These are phyloP conservation scores for Ischnura elegans DNA, from an alignment of 2,888 invertebrate genomes.

Conservation along the genomic window DNA sequence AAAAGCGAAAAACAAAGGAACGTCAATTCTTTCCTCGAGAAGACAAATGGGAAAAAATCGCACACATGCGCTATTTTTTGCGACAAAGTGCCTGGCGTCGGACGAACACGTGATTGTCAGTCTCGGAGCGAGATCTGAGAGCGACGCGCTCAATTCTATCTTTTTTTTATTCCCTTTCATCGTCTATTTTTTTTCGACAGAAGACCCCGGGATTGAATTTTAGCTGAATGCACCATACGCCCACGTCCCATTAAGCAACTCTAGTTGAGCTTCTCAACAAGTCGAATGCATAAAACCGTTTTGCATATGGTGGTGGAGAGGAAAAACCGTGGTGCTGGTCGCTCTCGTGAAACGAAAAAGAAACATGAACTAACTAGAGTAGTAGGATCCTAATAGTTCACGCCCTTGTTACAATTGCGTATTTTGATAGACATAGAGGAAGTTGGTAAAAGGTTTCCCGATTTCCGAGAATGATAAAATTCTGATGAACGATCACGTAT, in stretches of 20 bases:
- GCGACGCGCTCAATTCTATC: neutral
- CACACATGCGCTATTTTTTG: neutral
- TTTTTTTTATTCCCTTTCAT: neutral
- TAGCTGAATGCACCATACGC: neutral
- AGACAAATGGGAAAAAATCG: constrained; percentile 18
- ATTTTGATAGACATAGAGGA: too few relatives aligned
- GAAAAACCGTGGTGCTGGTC: neutral
- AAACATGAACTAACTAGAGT: too few relatives aligned
- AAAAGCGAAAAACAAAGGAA: neutral
- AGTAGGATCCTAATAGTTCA: too few relatives aligned
- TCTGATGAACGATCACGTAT: too few relatives aligned
- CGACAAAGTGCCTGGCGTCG: constrained; percentile 15
- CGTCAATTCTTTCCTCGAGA: neutral
- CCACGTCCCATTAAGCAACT: neutral
- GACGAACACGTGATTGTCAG: neutral
- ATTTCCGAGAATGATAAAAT: too few relatives aligned
- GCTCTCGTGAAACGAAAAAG: too few relatives aligned
- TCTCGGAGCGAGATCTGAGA: neutral
- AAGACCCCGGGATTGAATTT: neutral
- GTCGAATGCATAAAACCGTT: neutral
- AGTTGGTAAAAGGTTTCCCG: too few relatives aligned
- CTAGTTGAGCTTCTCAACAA: constrained; percentile 26
- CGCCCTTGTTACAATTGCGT: too few relatives aligned
- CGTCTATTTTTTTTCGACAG: neutral
- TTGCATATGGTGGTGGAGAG: neutral